Conservation (phyloP, 2,888 invertebrate species). For the Drosophila paranaensis region DNA sequence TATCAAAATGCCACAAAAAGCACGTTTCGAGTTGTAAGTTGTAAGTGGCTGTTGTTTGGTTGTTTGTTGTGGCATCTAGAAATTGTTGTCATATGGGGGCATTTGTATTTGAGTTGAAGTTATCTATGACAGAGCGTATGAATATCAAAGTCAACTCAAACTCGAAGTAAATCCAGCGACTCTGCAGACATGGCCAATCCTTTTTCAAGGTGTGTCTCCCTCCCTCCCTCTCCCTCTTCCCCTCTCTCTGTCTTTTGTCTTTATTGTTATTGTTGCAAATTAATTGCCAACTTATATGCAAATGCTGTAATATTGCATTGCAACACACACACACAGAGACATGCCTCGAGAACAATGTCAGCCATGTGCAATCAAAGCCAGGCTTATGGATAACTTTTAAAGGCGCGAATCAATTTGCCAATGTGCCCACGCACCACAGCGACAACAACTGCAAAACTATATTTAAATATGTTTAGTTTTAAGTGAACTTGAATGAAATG, state of each 20-base stretch:
- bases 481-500: slow-evolving; percentile 76
- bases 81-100: slow-evolving; percentile 50
- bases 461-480: slow-evolving; percentile 36
- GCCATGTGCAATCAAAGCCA: slow-evolving; percentile 4
- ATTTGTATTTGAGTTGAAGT: slow-evolving; percentile 39
- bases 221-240: not conserved
- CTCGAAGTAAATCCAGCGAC: slow-evolving; percentile 24
- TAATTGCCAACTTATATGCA: slow-evolving; percentile 78
- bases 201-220: slow-evolving; percentile 63
- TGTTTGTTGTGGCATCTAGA: slow-evolving; percentile 51
- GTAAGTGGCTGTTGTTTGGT: slow-evolving; percentile 22
- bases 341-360: slow-evolving; percentile 45
- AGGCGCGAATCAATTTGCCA: slow-evolving; percentile 73
- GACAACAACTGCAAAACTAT: slow-evolving; percentile 23
- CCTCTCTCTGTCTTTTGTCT: slow-evolving; percentile 25
- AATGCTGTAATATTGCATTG: slow-evolving; percentile 66
- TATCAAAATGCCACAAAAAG: slow-evolving; percentile 49
- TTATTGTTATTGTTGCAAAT: slow-evolving; percentile 56
- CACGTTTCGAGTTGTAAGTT: slow-evolving; percentile 60
- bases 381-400: slow-evolving; percentile 46
- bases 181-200: slow-evolving; percentile 55
- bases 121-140: slow-evolving; percentile 29
- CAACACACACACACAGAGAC: slow-evolving; percentile 40
- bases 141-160: slow-evolving; percentile 20
- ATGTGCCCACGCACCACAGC: slow-evolving; percentile 69